Base-by-base conservation (phyloP, 2,797 vertebrate genomes). In the Rhinogobio ventralis region DNA sequence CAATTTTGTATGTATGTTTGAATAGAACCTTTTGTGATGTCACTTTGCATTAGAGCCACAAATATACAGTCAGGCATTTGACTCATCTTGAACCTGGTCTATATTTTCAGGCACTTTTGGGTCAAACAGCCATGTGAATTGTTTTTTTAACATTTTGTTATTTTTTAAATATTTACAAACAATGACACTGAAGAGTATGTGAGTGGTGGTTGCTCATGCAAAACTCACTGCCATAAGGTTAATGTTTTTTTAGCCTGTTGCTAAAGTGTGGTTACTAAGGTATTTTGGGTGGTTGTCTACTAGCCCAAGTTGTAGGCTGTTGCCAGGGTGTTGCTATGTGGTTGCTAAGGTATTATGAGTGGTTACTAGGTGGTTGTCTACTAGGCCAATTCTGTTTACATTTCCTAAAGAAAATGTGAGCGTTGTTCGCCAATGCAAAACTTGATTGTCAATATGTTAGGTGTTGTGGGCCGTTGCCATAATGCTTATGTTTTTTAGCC, bases 41-140 rank as follows among this genome's bases (percentile, higher is more conserved):
- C 60, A 30, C 57, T 49, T 19, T 74, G 55, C 80, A 73, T 82
- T 64, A 83, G 3, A 82, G 45, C 20, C 81, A 45, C n/a, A 57
- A 23, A 28, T 36, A 62, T 46, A 45, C 67, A 74, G 57, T 3
- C 36, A 3, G 20, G 1, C 57, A 72, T 57, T 45, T 28, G 9
- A 81, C 51, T 55, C 51, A 60, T 23, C 25, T 30, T 57, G n/a
- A 19, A 46, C 42, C 36, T 57, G 36, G 23, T 42, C 46, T 53
- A 8, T 28, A 30, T 33, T 20, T 67, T 51, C 42, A 73, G 55
- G 20, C 53, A 64, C n/a, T 2, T 68, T 78, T 78, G 25, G 23
- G 68, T 71, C 36, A 45, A 15, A 2, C 60, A 62, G n/a, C n/a
- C 13, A 15, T 28, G 13, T 28, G 25, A 55, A 9, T 2, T 5